A percentile compares a stretch with the other conserved stretches of the same genome.
phyloP scores from a whole-genome alignment of 2,888 invertebrate genomes.

The Fabriciana adippe region DNA sequence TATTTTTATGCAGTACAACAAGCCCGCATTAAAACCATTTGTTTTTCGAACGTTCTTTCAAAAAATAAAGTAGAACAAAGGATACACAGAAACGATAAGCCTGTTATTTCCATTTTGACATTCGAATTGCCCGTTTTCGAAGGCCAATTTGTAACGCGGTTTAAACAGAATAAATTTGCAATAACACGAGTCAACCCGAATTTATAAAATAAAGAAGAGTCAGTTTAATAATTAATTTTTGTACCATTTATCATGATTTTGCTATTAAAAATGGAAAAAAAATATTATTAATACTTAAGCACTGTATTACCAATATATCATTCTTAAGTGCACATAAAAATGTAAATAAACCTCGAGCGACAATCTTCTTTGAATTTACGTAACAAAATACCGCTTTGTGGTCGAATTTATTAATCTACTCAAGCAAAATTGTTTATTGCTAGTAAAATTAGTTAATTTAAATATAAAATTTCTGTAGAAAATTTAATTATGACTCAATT shows the following conservation, averaged over 20 bases:
- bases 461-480: neutral
- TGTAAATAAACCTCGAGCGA: constrained; percentile 60
- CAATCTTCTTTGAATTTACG: constrained; percentile 60
- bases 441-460: neutral
- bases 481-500: too few relatives aligned
- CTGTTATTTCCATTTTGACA: constrained; percentile 32
- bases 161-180: constrained; percentile 25
- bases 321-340: constrained; percentile 65
- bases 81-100: constrained; percentile 28
- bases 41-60: constrained; percentile 7
- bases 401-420: constrained; percentile 42
- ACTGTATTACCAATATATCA: constrained; percentile 60
- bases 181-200: constrained; percentile 17
- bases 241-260: neutral
- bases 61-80: constrained; percentile 23
- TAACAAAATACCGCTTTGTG: constrained; percentile 54
- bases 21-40: neutral
- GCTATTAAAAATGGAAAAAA: neutral
- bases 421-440: constrained; percentile 7
- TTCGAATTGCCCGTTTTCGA: constrained; percentile 30
- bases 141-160: constrained; percentile 28
- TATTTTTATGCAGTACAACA: neutral
- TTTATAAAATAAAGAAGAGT: constrained; percentile 7
- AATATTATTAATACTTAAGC: constrained; percentile 42
- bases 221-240: constrained; percentile 15